phyloP scores from a whole-genome alignment of 2,113 vertebrate genomes.

The Nestor notabilis region DNA sequence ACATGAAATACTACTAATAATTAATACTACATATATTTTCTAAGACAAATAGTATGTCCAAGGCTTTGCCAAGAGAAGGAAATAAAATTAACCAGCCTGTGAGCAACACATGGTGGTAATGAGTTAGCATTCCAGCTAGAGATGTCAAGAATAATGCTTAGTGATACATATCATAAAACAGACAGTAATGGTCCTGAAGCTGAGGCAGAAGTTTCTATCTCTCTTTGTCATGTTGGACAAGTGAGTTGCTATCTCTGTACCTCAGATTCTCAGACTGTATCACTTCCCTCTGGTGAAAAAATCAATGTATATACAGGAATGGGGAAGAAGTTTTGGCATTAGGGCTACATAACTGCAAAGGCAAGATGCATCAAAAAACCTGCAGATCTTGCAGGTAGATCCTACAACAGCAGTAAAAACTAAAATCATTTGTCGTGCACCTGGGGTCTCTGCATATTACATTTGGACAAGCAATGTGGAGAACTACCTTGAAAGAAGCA shows the following conservation, averaged over 20 bases:
- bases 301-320: fast-evolving
- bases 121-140: not conserved
- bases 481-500: not conserved
- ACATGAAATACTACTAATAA: not conserved
- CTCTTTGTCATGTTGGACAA: not conserved
- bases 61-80: not conserved
- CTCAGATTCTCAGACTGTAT: fast-evolving
- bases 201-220: not conserved
- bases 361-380: not conserved
- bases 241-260: not conserved
- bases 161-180: not conserved
- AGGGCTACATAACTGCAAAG: not conserved
- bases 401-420: not conserved
- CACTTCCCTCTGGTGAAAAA: not conserved
- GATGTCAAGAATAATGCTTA: not conserved
- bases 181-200: fast-evolving
- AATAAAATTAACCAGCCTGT: not conserved
- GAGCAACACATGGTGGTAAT: not conserved
- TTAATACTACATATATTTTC: not conserved
- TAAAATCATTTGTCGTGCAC: fast-evolving
- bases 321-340: fast-evolving
- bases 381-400: not conserved
- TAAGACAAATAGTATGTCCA: not conserved
- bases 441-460: not conserved
- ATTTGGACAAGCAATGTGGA: not conserved